These are phyloP conservation scores for Herminia tarsipennalis DNA, from an alignment of 2,888 invertebrate species.

Conservation along the genomic window DNA sequence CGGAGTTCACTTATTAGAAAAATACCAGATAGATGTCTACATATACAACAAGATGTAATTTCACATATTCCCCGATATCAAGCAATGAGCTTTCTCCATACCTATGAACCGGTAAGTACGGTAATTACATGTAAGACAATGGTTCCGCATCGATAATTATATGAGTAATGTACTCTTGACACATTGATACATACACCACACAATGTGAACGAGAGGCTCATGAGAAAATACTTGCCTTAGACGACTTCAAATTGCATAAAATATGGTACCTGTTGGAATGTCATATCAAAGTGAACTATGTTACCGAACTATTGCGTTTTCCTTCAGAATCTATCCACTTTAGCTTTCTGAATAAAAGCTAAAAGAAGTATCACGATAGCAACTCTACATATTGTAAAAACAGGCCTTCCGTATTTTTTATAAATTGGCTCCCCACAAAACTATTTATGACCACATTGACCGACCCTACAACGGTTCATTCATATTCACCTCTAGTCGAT, in stretches of 20 bases:
- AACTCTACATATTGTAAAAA: no score
- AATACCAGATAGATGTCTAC: slow-evolving; percentile 5
- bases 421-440: slow-evolving; percentile 18
- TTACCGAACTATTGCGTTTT: no score
- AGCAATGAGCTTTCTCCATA: slow-evolving; percentile 56
- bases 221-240: slow-evolving; percentile 9
- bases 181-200: slow-evolving; percentile 18
- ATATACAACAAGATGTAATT: slow-evolving; percentile 27
- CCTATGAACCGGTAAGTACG: slow-evolving; percentile 49
- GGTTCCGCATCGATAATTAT: slow-evolving; percentile 56
- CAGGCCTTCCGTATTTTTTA: no score
- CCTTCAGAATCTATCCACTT: no score
- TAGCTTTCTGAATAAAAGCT: no score
- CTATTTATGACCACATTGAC: slow-evolving; percentile 12
- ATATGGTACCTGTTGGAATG: no score
- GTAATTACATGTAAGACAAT: slow-evolving; percentile 61
- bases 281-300: no score
- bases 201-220: slow-evolving; percentile 5
- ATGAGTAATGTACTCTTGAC: slow-evolving; percentile 38
- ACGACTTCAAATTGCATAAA: slow-evolving; percentile 13
- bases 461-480: slow-evolving; percentile 13
- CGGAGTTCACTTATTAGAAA: no score
- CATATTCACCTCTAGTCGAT: slow-evolving; percentile 5
- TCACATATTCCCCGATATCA: slow-evolving; percentile 51
- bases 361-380: no score